Percentiles rank a stretch among this genome's conserved stretches.
Conservation (phyloP, 2,113 vertebrate genomes). For the Mirza zaza region DNA sequence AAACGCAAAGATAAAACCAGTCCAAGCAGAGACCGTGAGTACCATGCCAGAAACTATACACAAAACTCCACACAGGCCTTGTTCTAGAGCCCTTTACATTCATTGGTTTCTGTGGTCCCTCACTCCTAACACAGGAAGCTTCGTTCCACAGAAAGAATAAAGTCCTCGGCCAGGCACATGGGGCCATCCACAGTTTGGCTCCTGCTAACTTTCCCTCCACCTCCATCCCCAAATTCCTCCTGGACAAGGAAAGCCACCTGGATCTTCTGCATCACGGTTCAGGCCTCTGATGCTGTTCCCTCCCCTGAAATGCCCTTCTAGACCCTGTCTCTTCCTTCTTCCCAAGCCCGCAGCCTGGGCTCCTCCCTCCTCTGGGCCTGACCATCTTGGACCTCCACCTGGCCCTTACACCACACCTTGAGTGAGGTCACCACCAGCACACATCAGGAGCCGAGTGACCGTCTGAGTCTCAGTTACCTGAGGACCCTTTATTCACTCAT, state of each 20-base stretch:
- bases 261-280: neutral
- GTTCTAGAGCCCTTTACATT: neutral
- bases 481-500: neutral
- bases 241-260: neutral
- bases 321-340: neutral
- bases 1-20: neutral
- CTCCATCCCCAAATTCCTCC: neutral
- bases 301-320: neutral
- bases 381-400: neutral
- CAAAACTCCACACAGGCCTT: neutral
- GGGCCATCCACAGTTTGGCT: neutral
- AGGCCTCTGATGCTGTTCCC: neutral
- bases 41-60: accelerated
- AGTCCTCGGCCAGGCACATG: neutral
- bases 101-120: neutral
- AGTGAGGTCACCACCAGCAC: neutral
- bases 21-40: neutral
- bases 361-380: neutral
- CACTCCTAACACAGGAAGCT: neutral
- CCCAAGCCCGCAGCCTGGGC: neutral
- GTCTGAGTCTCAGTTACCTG: neutral
- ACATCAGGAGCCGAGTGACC: neutral
- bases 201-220: neutral
- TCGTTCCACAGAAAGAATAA: accelerated
- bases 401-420: neutral